phyloP scores from a whole-genome alignment of 2,113 vertebrate genomes.

The Apodemus speciosus region DNA sequence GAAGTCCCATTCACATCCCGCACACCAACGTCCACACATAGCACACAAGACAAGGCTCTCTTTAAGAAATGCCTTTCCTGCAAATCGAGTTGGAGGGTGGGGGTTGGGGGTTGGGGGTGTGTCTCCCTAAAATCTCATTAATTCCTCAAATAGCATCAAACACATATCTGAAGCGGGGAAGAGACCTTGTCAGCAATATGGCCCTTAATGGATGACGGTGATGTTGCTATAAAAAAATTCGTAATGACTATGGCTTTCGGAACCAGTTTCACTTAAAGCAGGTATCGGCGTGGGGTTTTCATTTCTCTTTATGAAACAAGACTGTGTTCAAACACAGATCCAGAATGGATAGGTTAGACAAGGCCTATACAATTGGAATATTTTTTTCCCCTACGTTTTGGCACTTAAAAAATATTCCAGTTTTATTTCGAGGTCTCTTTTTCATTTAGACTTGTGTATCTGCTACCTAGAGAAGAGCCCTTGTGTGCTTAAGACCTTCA shows the following conservation, averaged over 20 bases:
- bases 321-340: conserved; percentile 59
- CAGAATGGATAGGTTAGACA: conserved; percentile 68
- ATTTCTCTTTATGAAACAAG: conserved; percentile 54
- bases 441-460: conserved; percentile 74
- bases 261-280: conserved; percentile 54
- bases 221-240: not conserved
- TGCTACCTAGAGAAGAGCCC: conserved; percentile 76
- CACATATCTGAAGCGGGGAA: not conserved
- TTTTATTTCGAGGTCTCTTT: conserved; percentile 81
- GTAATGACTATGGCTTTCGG: not conserved
- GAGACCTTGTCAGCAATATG: conserved; percentile 28
- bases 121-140: conserved; percentile 52
- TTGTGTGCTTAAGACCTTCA: not conserved
- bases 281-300: not conserved
- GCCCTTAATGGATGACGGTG: conserved; percentile 28
- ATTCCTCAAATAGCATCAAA: conserved; percentile 67
- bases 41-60: conserved; percentile 72
- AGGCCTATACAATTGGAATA: conserved; percentile 69
- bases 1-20: conserved; percentile 74
- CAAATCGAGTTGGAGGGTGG: not conserved
- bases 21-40: conserved; percentile 67
- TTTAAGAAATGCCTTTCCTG: conserved; percentile 74
- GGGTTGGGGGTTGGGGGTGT: too few species aligned
- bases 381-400: conserved; percentile 76
- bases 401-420: conserved; percentile 85